Evolutionary conservation across 2,113 vertebrate genomes (phyloP), one percentile per base, ranked within the genome.

Genomic region (Cyprinodon variegatus): DNA sequence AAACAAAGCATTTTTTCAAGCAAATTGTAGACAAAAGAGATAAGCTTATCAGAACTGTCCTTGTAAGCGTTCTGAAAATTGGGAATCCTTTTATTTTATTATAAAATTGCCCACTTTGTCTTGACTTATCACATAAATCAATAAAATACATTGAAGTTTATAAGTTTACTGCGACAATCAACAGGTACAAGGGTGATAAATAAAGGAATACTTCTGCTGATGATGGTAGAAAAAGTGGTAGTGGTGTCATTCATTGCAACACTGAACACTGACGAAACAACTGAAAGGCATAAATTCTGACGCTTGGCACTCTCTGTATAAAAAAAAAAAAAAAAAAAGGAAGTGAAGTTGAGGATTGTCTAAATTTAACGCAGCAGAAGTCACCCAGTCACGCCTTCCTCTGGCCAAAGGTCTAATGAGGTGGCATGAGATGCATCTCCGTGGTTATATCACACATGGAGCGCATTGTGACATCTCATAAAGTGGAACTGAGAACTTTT

Each of bases 331-430:
- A 29, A 29, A 29, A 29, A 29, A 29, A 29, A 29, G 72, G 76
- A 64, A 41, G 37, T 12, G 72, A 77, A 90, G 65, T n/a, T 68
- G 72, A 37, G 65, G 20, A 13, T 48, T 48, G 67, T 64, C 48
- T 17, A 75, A 60, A 72, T 72, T 78, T 63, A 81, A 4, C 74
- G 37, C 46, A 57, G 11, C 22, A 40, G 65, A n/a, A 79, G 61
- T 45, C n/a, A 9, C 68, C 6, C 39, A 64, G 73, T 76, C 50
- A 81, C 62, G 59, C 61, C 17, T 15, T 20, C 59, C 29, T 0
- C 48, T 78, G 66, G 68, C 60, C 39, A 62, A 72, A 46, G 41
- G 15, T 69, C 68, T 41, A 43, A 65, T 63, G 61, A 38, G 22
- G 70, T 39, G 22, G 1, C 6, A n/a, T 41, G 15, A 46, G 8